Base-by-base conservation (phyloP, 2,888 invertebrate species). In the Megastigmus dorsalis region DNA sequence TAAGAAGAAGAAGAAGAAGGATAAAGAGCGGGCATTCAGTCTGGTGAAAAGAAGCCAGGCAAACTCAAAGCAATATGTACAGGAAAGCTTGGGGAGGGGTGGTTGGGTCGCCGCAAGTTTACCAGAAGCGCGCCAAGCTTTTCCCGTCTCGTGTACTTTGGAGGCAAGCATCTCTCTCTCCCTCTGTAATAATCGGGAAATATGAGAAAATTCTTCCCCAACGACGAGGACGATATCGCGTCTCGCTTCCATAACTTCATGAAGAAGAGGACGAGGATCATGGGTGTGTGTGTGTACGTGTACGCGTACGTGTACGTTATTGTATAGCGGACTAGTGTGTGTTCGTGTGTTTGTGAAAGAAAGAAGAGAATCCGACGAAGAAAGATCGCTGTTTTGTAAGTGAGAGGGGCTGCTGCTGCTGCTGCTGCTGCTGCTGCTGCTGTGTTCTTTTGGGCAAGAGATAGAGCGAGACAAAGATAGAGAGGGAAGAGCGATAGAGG, bases 131-230 rank as follows among this genome's bases (percentile, higher is more conserved):
- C 59, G 33, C 15, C 36, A 15, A 50, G 59, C 36, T 50, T 28
- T 48, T 7, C 60, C n/a, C 45, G 41, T 36, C 55, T 30, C 57
- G 59, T 59, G 13, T 36, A 59, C 33, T 55, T 23, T 2, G n/a
- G 48, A 2, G 70, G 63, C 50, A 63, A 5, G 65, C n/a, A n/a
- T n/a, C n/a, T n/a, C n/a, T n/a, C n/a, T n/a, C n/a, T n/a, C n/a
- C n/a, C 78, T 79, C 77, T 74, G 80, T 81, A 81, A 82, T 85
- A 82, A 83, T 81, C 81, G 80, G 79, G 80, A 84, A 83, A 84
- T 85, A 84, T 82, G 84, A 83, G 84, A 79, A 82, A 84, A 84
- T 82, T 84, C 82, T 81, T 79, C 63, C 79, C 55, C 73, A 18
- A 5, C 59, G 50, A 18, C 52, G 41, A 43, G 10, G 60, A 5